Evolutionary conservation across 1,140 invertebrate genomes (phyloP), one percentile per base, ranked within the genome.

Genomic region (Drosophila jambulina): DNA sequence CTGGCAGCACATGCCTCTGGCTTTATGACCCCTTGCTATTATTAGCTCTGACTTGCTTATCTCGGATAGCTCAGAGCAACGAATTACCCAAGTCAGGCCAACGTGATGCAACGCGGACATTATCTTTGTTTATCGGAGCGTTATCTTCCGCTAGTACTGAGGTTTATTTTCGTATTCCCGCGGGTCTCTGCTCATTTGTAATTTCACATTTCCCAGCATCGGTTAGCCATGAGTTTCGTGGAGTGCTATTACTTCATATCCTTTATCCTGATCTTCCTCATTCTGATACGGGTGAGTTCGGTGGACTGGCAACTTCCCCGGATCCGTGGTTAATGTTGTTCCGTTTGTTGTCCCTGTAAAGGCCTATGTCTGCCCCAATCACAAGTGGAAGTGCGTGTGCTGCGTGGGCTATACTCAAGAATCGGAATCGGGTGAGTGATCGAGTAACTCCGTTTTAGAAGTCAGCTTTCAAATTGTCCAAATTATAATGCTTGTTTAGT

Each of bases 221-320:
- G 29, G 42, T 60, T 23, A 21, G n/a, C 23, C 32, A 79, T 79
- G 77, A 71, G 56, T 58, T 72, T 79, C 34, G 77, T 79, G 7
- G 77, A 79, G 38, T 78, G 43, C 29, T 79, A 79, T 23, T 79
- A 79, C 32, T 79, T 79, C n/a, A 59, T 79, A 59, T 79, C 76
- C 67, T 79, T 79, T 13, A 42, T 79, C 12, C 36, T 79, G 54
- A 78, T 79, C 48, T 79, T 78, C 21, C 36, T 78, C 1, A 72
- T 79, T n/a, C 27, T 79, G 48, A 43, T 79, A 27, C 43, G 77
- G 65, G 76, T 78, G 60, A 78, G 76, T 70, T 23, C 9, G n/a
- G 6, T 1, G 8, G 23, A 3, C 13, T 21, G 5, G 3, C 12
- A 34, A 9, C 13, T 19, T 17, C 1, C 5, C 13, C 3, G 2